Evolutionary conservation across 1,140 invertebrate genomes (phyloP), one percentile per base, ranked within the genome.

Genomic region (Maniola jurtina): DNA sequence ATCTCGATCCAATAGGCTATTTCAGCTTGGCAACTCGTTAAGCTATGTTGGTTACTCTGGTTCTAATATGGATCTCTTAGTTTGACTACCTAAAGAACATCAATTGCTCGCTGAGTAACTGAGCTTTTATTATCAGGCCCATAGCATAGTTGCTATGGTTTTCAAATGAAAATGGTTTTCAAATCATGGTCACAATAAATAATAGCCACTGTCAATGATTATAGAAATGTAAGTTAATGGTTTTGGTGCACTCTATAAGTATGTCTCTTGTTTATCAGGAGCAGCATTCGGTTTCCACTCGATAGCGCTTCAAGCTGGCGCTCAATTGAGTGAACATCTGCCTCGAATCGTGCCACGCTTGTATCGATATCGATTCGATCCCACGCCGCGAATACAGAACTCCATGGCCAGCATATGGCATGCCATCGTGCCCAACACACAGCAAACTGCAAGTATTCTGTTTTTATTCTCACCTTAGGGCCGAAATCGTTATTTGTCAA

Each of bases 321-420:
- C 96, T 42, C 95, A 98, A 82, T 90, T 99, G 66, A 93, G 95
- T 25, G 94, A 94, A 25, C 95, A 97, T 88, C 83, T 98, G 61
- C 94, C 96, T 0, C 94, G 94, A 72, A 97, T 99, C 64, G 94
- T 98, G 61, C 97, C 98, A 3, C 95, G 96, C 48, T 92, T 99
- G 0, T 99, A 97, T 84, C 93, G 97, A 25, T 96, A 96, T 89
- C 94, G 96, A 72, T 98, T 97, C 90, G 97, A 99, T 91, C 97
- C 98, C 8, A 97, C 96, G 63, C 95, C 96, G 9, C 96, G 95
- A 76, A 96, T 98, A 68, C 97, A 98, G 83, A 94, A 95, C 78
- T 97, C 97, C 9, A 98, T 99, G 97, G 92, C 94, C 42, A 95
- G 95, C 68, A 98, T 99, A 79, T 99, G 97, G 97, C 94, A 95